A percentile compares a stretch with the other conserved stretches of the same genome.
Conservation (phyloP, 1,140 invertebrate species). For the Drosophila paulistorum region DNA sequence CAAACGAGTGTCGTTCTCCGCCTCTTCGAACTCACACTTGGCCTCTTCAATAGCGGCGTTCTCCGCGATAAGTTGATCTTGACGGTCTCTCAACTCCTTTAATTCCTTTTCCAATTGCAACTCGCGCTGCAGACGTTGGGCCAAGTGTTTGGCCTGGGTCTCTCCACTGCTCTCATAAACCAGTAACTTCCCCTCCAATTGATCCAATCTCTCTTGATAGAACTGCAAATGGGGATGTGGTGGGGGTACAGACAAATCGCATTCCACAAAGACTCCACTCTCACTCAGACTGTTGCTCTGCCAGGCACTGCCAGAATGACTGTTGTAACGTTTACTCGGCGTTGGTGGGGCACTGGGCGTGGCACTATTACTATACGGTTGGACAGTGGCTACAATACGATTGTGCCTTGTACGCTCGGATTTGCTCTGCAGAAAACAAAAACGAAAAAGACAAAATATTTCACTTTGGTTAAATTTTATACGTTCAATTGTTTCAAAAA, state of each 20-base stretch:
- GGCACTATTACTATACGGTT: slow-evolving; percentile 75
- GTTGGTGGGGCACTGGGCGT: slow-evolving; percentile 62
- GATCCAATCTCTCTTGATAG: slow-evolving; percentile 85
- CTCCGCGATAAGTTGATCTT: slow-evolving; percentile 85
- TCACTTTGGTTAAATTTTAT: slow-evolving; percentile 26
- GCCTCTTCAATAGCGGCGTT: slow-evolving; percentile 86
- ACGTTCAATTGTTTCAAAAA: slow-evolving; percentile 3
- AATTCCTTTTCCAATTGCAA: slow-evolving; percentile 84
- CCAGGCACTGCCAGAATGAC: slow-evolving; percentile 49
- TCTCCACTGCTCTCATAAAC: slow-evolving; percentile 86
- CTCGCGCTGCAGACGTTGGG: slow-evolving; percentile 85
- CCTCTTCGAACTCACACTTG: slow-evolving; percentile 87
- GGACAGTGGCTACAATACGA: slow-evolving; percentile 79
- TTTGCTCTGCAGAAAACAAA: slow-evolving; percentile 29
- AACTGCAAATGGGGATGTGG: slow-evolving; percentile 85
- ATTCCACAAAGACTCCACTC: slow-evolving; percentile 87
- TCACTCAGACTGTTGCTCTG: slow-evolving; percentile 84
- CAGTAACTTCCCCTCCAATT: slow-evolving; percentile 85
- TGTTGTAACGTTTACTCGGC: slow-evolving; percentile 53
- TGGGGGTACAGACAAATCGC: slow-evolving; percentile 70
- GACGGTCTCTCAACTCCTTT: slow-evolving; percentile 84
- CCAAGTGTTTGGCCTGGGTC: slow-evolving; percentile 84
- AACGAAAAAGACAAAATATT: slow-evolving; percentile 54
- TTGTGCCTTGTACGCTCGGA: slow-evolving; percentile 43
- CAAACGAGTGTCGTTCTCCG: slow-evolving; percentile 87